A percentile compares a stretch with the other conserved stretches of the same genome.
These are phyloP conservation scores for Rattus rattus DNA, from an alignment of 2,113 vertebrate genomes.

Conservation along the genomic window DNA sequence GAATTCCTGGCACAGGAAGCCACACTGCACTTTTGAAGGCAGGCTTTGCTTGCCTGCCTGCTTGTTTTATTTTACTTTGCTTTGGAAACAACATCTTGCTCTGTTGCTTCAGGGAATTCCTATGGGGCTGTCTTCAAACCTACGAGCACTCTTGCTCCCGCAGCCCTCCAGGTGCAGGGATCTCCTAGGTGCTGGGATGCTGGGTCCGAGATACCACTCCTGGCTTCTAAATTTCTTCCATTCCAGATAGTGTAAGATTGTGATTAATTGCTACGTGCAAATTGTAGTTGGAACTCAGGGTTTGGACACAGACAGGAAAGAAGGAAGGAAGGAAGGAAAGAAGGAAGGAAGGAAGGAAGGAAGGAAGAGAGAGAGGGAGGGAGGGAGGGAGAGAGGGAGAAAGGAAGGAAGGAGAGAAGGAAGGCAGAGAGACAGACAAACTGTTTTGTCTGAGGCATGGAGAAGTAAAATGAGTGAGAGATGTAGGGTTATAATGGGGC, in stretches of 20 bases:
- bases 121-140: not conserved
- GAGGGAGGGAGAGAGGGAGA: not conserved
- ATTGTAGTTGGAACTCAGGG: not conserved
- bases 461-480: not conserved
- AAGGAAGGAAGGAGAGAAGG: not conserved
- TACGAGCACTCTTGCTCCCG: not conserved
- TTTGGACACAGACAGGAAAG: not conserved
- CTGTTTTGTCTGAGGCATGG: not conserved
- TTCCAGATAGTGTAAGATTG: not conserved
- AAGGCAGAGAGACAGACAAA: not conserved
- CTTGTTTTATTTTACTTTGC: not conserved
- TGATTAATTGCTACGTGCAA: not conserved
- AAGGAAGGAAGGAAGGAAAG: not conserved
- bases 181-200: not conserved
- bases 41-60: not conserved
- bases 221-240: not conserved
- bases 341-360: not conserved
- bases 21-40: not conserved
- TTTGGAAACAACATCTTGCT: not conserved
- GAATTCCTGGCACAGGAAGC: not conserved
- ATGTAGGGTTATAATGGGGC: rapidly evolving
- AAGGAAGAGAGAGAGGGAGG: not conserved
- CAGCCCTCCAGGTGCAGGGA: not conserved
- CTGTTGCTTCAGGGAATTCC: not conserved
- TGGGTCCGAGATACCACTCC: not conserved